Base-by-base conservation (phyloP, 2,888 invertebrate genomes). In the Diploptera punctata region DNA sequence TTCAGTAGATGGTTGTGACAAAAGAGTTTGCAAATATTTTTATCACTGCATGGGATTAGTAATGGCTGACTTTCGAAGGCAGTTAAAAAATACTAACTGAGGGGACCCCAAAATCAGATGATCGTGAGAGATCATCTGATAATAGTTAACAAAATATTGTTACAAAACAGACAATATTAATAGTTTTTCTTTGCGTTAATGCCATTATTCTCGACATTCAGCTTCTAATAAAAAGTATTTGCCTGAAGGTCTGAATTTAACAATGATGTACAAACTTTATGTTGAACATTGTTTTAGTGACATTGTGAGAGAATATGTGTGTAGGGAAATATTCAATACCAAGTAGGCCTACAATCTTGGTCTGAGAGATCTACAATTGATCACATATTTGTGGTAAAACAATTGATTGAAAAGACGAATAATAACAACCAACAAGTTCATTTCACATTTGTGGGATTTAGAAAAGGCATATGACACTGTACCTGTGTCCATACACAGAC, bases 1-100 rank as follows among this genome's bases (percentile, higher is more conserved):
- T 9, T 5, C 13, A n/a, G n/a, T n/a, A n/a, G 38, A 13, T 9
- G 13, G n/a, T 9, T 19, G n/a, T n/a, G n/a, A 38, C 13, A 38
- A 38, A 38, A 38, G 38, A 9, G 5, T 38, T 38, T 5, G 13
- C 5, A 38, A 5, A 38, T n/a, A 38, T 38, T 38, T 13, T 9
- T 38, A 38, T 38, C 38, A 9, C 13, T 38, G 38, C 38, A 9
- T 38, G 38, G 38, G 38, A 38, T 38, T 13, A 38, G 38, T 38
- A n/a, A n/a, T n/a, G 52, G 52, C 1, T 24, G 57, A 57, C 57
- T 57, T 57, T 57, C 21, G 26, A 57, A 26, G 21, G 57, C 26
- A 57, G 57, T 57, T 57, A 10, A 57, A 57, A 57, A 57, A 21
- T 24, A 57, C 57, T n/a, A 19, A 52, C n/a, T 52, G 1, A 52